These are phyloP conservation scores for Callionymus lyra DNA, from an alignment of 2,113 vertebrate species.

Conservation along the genomic window DNA sequence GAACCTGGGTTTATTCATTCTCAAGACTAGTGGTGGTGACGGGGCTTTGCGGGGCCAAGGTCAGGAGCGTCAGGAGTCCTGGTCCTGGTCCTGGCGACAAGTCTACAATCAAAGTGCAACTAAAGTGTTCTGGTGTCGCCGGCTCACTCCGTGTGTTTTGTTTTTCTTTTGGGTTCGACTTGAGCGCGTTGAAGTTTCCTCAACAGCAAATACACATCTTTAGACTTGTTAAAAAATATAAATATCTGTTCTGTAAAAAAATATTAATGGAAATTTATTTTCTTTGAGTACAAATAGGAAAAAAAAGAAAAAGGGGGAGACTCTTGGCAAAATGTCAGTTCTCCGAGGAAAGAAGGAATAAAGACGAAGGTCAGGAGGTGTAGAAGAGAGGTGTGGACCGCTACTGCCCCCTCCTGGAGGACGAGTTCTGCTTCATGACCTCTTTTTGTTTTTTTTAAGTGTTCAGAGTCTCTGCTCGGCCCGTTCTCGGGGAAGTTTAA, in stretches of 20 bases:
- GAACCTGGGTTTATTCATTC: constrained; percentile 71
- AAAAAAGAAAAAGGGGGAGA: constrained; percentile 30
- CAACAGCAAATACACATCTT: constrained; percentile 32
- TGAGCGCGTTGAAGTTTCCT: constrained; percentile 38
- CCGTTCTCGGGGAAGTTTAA: not conserved
- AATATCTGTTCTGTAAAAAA: constrained; percentile 74
- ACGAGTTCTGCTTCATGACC: constrained; percentile 16
- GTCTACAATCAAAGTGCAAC: constrained; percentile 58
- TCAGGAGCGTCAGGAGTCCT: constrained; percentile 18
- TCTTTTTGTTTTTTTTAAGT: no score
- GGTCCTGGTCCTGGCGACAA: constrained; percentile 19
- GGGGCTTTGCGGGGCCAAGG: constrained; percentile 5
- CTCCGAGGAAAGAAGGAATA: constrained; percentile 25
- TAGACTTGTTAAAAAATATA: constrained; percentile 67
- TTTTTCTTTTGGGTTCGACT: constrained; percentile 19
- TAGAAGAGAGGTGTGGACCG: not conserved
- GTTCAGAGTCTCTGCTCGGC: not conserved
- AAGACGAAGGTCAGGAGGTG: constrained; percentile 9
- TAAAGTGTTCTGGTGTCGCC: constrained; percentile 21
- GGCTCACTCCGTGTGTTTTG: constrained; percentile 10
- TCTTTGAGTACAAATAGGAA: constrained; percentile 63
- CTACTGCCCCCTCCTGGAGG: constrained; percentile 8
- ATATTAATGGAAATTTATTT: constrained; percentile 58
- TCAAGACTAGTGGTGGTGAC: constrained; percentile 21
- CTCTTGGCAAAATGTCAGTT: constrained; percentile 44